Conservation (phyloP, 1,140 invertebrate genomes). For the Brevipalpus yothersi region DNA sequence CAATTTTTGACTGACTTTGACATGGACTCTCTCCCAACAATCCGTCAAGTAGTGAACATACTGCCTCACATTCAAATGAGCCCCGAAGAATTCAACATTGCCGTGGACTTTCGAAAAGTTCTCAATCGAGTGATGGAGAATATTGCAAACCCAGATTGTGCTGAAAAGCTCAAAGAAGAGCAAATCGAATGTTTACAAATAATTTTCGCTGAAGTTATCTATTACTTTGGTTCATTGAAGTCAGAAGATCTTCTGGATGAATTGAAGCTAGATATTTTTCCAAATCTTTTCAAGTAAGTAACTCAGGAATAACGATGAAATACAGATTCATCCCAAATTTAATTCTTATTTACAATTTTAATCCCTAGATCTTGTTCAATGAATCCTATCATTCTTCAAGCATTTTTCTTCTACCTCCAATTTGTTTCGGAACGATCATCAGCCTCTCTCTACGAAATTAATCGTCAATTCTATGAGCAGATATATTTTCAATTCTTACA, state of each 20-base stretch:
- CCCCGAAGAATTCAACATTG: no score
- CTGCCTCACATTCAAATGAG: not conserved
- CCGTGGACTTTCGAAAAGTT: no score
- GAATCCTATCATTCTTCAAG: not conserved
- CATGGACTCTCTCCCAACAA: no score
- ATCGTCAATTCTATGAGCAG: not conserved
- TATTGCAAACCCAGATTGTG: no score
- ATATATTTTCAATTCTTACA: not conserved
- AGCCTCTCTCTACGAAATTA: not conserved
- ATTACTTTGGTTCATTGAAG: not conserved
- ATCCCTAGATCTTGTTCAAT: not conserved
- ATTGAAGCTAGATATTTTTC: not conserved
- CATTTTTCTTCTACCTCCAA: not conserved
- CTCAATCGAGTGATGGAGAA: no score
- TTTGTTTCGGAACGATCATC: not conserved
- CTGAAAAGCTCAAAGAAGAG: no score
- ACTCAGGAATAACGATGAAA: not conserved
- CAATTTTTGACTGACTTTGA: not conserved
- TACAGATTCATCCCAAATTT: not conserved
- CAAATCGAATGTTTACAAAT: not conserved
- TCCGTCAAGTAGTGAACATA: not conserved
- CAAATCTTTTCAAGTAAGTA: not conserved
- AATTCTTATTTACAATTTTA: not conserved
- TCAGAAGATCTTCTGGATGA: not conserved
- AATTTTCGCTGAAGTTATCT: not conserved